phyloP scores from a whole-genome alignment of 2,113 vertebrate species.

The Scopus umbretta region DNA sequence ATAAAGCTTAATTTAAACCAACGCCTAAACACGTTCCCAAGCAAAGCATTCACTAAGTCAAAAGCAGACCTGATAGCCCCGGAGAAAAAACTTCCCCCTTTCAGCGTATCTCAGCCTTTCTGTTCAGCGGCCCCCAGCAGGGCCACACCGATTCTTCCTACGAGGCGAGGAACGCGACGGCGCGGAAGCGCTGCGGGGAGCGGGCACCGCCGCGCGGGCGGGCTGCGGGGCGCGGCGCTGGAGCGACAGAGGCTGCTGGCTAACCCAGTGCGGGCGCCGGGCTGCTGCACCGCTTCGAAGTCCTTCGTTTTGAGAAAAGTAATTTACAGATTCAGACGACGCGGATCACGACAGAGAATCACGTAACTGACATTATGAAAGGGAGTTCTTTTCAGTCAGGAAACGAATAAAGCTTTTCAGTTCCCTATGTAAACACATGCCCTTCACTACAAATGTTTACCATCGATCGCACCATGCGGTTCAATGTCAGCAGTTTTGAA shows the following conservation, averaged over 20 bases:
- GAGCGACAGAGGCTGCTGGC: background rate
- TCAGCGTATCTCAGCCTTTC: too few relatives aligned
- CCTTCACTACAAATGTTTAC: background rate
- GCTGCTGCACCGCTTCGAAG: fast-evolving
- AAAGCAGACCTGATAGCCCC: background rate
- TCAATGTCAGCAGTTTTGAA: background rate
- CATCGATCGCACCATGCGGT: background rate
- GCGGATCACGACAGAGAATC: background rate
- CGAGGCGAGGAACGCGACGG: fast-evolving
- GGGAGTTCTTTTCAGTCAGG: background rate
- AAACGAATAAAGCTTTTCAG: background rate
- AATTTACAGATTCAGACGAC: background rate
- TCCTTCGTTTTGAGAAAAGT: background rate
- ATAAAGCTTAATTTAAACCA: background rate
- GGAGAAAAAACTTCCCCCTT: background rate
- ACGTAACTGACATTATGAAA: background rate
- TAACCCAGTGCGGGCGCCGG: fast-evolving
- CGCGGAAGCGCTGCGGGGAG: fast-evolving
- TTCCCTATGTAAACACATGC: background rate
- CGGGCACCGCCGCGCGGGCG: fast-evolving
- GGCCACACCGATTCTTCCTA: fast-evolving
- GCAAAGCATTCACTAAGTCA: background rate
- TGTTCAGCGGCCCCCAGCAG: fast-evolving
- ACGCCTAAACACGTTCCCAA: background rate
- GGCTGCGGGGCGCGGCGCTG: background rate